phyloP scores from a whole-genome alignment of 2,888 invertebrate species.

The Nomada fabriciana region DNA sequence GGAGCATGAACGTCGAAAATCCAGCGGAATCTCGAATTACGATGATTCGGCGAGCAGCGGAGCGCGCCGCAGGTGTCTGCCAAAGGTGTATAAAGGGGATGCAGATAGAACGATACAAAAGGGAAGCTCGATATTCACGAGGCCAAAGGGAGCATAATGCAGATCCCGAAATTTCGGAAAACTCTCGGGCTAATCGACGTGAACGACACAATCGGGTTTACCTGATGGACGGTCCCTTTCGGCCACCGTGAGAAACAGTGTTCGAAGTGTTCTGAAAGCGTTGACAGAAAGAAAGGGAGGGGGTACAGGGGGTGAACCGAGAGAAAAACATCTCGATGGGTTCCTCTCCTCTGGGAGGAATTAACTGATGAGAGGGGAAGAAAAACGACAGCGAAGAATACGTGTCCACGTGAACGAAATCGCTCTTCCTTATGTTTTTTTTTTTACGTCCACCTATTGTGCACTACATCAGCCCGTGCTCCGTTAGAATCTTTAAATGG shows the following conservation, averaged over 20 bases:
- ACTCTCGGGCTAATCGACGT: conserved; percentile 70
- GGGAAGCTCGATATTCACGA: conserved; percentile 56
- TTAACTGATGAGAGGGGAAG: conserved; percentile 42
- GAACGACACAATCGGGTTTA: conserved; percentile 75
- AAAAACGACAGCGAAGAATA: conserved; percentile 1
- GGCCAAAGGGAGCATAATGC: conserved; percentile 65
- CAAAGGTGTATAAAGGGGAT: conserved; percentile 68
- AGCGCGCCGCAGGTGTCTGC: conserved; percentile 72
- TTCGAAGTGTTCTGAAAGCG: conserved; percentile 58
- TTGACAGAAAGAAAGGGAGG: conserved; percentile 24
- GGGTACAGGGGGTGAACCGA: background rate
- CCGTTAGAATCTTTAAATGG: background rate
- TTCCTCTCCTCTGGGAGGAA: conserved; percentile 30
- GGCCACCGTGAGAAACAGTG: conserved; percentile 81
- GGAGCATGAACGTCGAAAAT: conserved; percentile 48
- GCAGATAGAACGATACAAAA: conserved; percentile 75
- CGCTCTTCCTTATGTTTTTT: background rate
- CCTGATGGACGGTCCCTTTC: conserved; percentile 76
- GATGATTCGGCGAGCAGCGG: conserved; percentile 61
- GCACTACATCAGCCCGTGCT: background rate
- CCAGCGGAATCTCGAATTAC: conserved; percentile 60
- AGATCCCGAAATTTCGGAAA: conserved; percentile 71
- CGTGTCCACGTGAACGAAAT: conserved; percentile 1
- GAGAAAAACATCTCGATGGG: conserved; percentile 49
- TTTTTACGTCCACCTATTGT: background rate